phyloP scores from a whole-genome alignment of 2,113 vertebrate genomes.

The Platycercus adscitus region DNA sequence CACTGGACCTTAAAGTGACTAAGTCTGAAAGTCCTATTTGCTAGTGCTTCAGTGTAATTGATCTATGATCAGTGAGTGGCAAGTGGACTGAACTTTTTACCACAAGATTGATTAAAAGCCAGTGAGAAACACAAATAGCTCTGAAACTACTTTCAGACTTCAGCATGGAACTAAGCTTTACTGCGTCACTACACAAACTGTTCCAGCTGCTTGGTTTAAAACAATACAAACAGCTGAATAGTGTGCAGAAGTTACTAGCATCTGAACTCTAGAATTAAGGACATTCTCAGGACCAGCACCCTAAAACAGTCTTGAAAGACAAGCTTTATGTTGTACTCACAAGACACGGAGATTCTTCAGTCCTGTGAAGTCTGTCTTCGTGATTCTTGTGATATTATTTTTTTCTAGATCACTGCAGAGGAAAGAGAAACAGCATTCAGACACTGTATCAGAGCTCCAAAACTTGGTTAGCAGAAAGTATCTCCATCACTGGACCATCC shows the following conservation, averaged over 20 bases:
- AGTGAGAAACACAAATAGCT: background rate
- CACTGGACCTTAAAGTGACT: background rate
- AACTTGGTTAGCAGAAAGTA: background rate
- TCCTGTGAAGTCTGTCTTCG: constrained; percentile 92
- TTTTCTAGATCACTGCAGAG: constrained; percentile 90
- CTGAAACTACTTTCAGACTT: background rate
- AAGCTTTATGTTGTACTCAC: constrained; percentile 79
- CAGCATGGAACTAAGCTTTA: background rate
- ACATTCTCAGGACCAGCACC: background rate
- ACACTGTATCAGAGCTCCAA: background rate
- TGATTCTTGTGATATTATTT: constrained; percentile 96
- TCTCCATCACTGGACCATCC: background rate
- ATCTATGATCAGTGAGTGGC: background rate
- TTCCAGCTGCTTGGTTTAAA: background rate
- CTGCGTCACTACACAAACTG: background rate
- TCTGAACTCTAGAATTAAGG: background rate
- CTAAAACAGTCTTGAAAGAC: rapidly evolving
- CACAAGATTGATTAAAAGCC: background rate
- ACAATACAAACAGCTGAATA: background rate
- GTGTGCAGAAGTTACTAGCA: background rate
- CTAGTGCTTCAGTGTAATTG: background rate
- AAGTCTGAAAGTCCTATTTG: background rate
- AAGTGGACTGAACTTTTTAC: background rate
- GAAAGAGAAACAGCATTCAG: constrained; percentile 24
- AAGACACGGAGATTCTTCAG: constrained; percentile 96